These are phyloP conservation scores for Cyanocitta stelleri DNA, from an alignment of 2,113 vertebrate species.

Conservation along the genomic window DNA sequence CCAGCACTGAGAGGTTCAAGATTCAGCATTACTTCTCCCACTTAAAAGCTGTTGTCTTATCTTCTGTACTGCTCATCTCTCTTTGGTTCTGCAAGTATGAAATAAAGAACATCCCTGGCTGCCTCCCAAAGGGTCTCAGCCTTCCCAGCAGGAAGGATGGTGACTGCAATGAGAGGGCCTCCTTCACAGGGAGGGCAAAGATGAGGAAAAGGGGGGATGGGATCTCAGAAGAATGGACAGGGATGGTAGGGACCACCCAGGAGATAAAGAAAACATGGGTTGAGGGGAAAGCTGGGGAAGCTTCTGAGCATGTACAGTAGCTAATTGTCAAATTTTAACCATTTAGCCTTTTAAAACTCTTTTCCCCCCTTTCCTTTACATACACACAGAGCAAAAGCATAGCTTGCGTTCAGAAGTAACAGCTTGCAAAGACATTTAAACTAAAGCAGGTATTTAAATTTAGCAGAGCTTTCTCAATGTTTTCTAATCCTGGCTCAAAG, in stretches of 20 bases:
- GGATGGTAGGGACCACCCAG: slow-evolving; percentile 29
- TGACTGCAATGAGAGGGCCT: neutral
- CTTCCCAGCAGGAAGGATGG: neutral
- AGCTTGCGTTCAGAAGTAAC: neutral
- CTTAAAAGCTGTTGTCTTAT: neutral
- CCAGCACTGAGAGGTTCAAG: neutral
- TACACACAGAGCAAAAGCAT: neutral
- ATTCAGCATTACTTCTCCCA: neutral
- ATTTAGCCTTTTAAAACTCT: neutral
- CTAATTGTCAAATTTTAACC: slow-evolving; percentile 36
- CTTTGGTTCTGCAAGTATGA: neutral
- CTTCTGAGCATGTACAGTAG: slow-evolving; percentile 30
- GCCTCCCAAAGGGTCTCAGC: neutral
- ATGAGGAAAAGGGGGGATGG: neutral
- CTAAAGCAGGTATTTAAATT: slow-evolving; percentile 29
- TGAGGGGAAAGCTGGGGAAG: neutral
- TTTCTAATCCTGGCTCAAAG: slow-evolving; percentile 31
- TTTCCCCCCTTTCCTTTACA: neutral
- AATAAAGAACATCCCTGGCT: neutral
- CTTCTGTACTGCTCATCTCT: neutral
- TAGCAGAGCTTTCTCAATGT: slow-evolving; percentile 4
- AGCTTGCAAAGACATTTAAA: slow-evolving; percentile 19
- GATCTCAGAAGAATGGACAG: neutral
- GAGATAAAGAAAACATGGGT: slow-evolving; percentile 27
- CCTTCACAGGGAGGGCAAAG: neutral